Base-by-base conservation (phyloP, 1,140 invertebrate genomes). In the Teleogryllus occipitalis region DNA sequence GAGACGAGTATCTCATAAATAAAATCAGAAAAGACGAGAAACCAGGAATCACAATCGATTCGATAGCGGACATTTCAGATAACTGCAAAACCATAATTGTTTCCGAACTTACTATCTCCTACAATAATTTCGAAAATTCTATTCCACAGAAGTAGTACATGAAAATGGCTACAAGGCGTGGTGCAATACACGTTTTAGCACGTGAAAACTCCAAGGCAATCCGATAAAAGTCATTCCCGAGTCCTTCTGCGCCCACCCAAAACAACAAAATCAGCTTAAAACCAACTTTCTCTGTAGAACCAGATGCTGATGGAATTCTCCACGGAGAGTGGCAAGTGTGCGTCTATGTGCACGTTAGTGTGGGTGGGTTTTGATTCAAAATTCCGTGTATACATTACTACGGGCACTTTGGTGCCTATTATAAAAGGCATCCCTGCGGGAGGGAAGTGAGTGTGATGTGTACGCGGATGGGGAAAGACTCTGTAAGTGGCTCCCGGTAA, bases 341-440 rank as follows among this genome's bases (percentile, higher is more conserved):
- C 18, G 54, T 65, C 10, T 65, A 18, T 14, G 54, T 65, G 54
- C 18, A 65, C 54, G 46, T n/a, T 47, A 48, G 14, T 48, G 76
- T 77, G 46, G 76, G 18, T 39, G 22, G 18, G 76, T 77, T 48
- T 46, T 77, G 39, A 77, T 77, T 77, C 39, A 77, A 77, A 77
- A 77, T 77, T 77, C 76, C 39, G 27, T 77, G 76, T 77, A 77
- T 77, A 48, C 76, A 77, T 77, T 77, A 77, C 76, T 47, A 77
- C 76, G 54, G 54, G 54, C 76, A 77, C 76, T 77, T 77, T 77
- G 76, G 39, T n/a, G 76, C 46, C 76, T 77, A 77, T 77, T 77
- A 77, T 77, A 48, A 77, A 27, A 46, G 14, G 76, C 39, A 46
- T 18, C 39, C 76, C 27, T n/a, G 12, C 7, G 46, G 76, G 47